These are phyloP conservation scores for Cryptoleucopteryx plumbea DNA, from an alignment of 2,113 vertebrate species.

Conservation along the genomic window DNA sequence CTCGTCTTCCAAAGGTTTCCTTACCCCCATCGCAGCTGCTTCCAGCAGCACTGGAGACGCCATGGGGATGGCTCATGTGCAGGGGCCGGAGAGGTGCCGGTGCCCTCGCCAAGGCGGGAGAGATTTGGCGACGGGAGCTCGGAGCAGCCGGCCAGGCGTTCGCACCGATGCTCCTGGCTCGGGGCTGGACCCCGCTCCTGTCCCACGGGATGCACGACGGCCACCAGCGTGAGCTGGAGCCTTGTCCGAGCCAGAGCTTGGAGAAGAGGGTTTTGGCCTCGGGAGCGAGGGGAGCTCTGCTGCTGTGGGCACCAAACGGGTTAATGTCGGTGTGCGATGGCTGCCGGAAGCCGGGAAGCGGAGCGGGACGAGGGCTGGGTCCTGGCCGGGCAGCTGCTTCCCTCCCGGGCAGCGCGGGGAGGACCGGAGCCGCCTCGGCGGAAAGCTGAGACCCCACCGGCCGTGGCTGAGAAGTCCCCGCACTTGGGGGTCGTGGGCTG, in stretches of 20 bases:
- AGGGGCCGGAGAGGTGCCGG: background rate
- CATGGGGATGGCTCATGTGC: fast-evolving
- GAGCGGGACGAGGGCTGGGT: background rate
- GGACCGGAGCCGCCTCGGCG: fast-evolving
- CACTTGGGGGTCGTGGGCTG: fast-evolving
- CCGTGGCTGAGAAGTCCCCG: background rate
- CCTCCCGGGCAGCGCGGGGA: fast-evolving
- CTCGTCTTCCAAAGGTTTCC: background rate
- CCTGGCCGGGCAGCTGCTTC: background rate
- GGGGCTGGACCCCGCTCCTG: background rate
- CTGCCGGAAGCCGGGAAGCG: background rate
- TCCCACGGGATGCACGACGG: fast-evolving
- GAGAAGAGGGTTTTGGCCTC: background rate
- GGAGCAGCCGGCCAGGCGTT: fast-evolving
- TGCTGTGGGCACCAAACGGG: fast-evolving
- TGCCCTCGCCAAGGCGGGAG: background rate
- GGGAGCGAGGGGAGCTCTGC: background rate
- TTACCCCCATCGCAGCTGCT: fast-evolving
- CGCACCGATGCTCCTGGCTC: background rate
- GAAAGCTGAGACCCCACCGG: background rate
- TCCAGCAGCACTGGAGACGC: background rate
- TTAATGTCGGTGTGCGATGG: background rate
- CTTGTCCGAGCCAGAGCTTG: fast-evolving
- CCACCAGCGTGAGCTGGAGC: fast-evolving
- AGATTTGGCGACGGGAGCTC: background rate